Base-by-base conservation (phyloP, 2,113 vertebrate species). In the Coracopsis vasa region DNA sequence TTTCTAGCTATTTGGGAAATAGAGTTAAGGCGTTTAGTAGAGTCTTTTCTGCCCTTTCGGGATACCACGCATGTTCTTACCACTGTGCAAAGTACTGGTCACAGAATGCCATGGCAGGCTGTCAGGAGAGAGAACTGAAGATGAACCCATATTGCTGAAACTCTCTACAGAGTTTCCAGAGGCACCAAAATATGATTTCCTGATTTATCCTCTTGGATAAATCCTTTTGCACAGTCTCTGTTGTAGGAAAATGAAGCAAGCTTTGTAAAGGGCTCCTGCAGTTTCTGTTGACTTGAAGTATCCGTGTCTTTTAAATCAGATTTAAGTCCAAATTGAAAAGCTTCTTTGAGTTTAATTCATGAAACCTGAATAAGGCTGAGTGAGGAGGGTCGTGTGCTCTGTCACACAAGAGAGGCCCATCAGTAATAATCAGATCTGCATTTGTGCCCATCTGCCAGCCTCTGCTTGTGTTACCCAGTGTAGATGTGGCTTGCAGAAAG, bases 391-490 rank as follows among this genome's bases (percentile, higher is more conserved):
- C 23, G 20, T 66, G 23, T 17, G 1, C 10, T 33, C 17, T 7
- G 3, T 24, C 4, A 7, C 37, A 31, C 14, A 21, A 44, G 13
- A 10, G 15, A 4, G 21, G 15, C 53, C 48, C 9, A 7, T 56
- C 29, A n/a, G 21, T 42, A 19, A 23, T 18, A 41, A 15, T 25
- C 31, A 16, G 23, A 37, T 48, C 23, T 73, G 27, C 17, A 8
- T 9, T 19, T 72, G 29, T 42, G 58, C 23, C 37, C 9, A 2
- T 62, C 47, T 8, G 15, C 13, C 37, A 33, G 72, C 24, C 28
- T 44, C 54, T 90, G 62, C 51, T 86, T 1, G 0, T 39, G 44
- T 16, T 79, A 5, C 45, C 28, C 29, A 10, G 0, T 29, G 5
- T 5, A 37, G 56, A 35, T 39, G 31, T 23, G 31, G 39, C 61